Evolutionary conservation across 2,113 vertebrate genomes (phyloP), one percentile per base, ranked within the genome.

Genomic region (Charadrius vociferus): DNA sequence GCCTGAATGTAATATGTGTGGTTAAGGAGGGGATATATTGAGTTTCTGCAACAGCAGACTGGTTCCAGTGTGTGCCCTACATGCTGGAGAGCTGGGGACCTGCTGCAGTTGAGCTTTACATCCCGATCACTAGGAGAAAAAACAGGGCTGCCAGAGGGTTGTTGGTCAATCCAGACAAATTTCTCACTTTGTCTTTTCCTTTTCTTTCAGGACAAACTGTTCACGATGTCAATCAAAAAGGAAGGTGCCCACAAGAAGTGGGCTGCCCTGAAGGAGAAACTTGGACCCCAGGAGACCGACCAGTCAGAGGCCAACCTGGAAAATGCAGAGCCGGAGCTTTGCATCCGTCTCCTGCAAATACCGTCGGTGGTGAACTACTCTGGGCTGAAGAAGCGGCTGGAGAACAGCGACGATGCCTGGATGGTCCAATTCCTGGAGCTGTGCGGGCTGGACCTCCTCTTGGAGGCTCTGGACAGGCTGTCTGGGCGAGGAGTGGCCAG

Each of bases 371-470:
- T 99, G 90, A 99, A 99, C 98, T 99, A 99, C 97, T 99, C 99
- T 0, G 99, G 99, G 30, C 98, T 99, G 96, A 99, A 98, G 97
- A 99, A 99, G 55, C 98, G 99, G 0, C 98, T 99, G 97, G 99
- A 99, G 95, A 98, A 98, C 96, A 99, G 99, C 0, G 98, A 99
- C 2, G 98, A 99, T 62, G 45, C 95, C 96, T 99, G 99, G 99
- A 99, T 99, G 99, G 98, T 99, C 19, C 99, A 99, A 97, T 99
- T 99, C 97, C 97, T 99, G 98, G 99, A 99, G 97, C 98, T 99
- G 71, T 99, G 98, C 0, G 99, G 99, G 39, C 97, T 99, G 94
- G 99, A 99, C 79, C 98, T 99, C 87, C 98, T 99, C 59, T 98
- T 99, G 55, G 99, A 99, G 95, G 99, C 99, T 14, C 97, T 99